Evolutionary conservation across 2,888 invertebrate species (phyloP).

Genomic region (Sarcophaga rosellei): DNA sequence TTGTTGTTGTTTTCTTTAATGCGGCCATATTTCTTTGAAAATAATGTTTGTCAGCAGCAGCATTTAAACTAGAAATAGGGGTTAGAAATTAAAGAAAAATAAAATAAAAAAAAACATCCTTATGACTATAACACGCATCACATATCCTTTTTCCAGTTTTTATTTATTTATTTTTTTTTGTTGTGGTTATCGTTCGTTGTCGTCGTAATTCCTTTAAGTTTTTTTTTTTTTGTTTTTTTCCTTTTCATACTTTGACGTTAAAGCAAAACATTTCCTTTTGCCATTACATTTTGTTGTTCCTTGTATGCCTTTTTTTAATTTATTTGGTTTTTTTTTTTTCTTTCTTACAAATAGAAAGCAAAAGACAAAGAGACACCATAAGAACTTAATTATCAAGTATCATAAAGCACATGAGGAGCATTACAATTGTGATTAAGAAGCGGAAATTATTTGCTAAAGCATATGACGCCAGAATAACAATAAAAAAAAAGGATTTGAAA

Average conservation of each 20-base stretch:
- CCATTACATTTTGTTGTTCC: constrained; percentile 4
- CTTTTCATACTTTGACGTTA: constrained; percentile 38
- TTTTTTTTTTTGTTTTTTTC: not conserved
- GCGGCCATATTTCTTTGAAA: constrained; percentile 30
- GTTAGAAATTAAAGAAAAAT: constrained; percentile 18
- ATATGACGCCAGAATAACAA: not conserved
- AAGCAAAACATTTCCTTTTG: constrained; percentile 35
- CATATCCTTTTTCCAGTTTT: constrained; percentile 27
- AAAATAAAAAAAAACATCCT: not conserved
- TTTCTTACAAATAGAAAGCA: not conserved
- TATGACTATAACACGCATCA: constrained; percentile 24
- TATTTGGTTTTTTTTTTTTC: not conserved
- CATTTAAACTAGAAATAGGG: constrained; percentile 1
- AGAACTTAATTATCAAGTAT: constrained; percentile 11
- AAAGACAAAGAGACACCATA: not conserved
- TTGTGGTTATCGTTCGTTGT: not conserved
- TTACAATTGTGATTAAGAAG: constrained; percentile 1
- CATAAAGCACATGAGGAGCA: constrained; percentile 1
- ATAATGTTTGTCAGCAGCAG: constrained; percentile 7
- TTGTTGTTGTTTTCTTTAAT: constrained; percentile 1
- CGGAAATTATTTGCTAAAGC: not conserved
- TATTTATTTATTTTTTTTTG: not conserved
- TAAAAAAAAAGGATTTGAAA: not conserved
- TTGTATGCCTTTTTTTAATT: not conserved
- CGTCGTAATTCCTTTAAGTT: not conserved